Evolutionary conservation across 2,113 vertebrate species (phyloP), one percentile per base, ranked within the genome.

Genomic region (Callospermophilus lateralis): DNA sequence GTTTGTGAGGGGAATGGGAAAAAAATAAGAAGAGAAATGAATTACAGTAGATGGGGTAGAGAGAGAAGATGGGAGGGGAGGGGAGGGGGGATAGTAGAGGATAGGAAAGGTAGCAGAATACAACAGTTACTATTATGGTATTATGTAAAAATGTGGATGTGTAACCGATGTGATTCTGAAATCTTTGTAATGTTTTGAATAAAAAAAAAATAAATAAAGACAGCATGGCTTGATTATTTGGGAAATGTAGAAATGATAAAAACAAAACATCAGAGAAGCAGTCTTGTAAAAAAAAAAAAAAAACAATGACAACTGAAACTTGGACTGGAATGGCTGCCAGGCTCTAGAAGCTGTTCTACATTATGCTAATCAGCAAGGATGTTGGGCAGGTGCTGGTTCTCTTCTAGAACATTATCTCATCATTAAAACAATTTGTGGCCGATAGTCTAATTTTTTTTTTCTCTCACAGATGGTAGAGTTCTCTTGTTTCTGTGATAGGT

Each of bases 261-360:
- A 53, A 53, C 13, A 51, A 51, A 51, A 51, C 48, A 45, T 45
- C 45, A 45, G 45, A 45, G 45, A 45, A 45, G 45, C 45, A 45
- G 45, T 9, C 45, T 39, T 42, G 32, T 20, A 9, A 74, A 76
- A 63, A 48, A 61, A 74, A 68, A 26, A 11, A 5, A 20, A 48
- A 9, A 48, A 51, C 48, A 53, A 53, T 16, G 15, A 53, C 51
- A 84, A 73, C 55, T 37, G 32, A 39, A 74, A 34, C 34, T 48
- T 77, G 45, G 16, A 1, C 9, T 26, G 3, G 9, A 72, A 4
- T 3, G 26, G 22, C 24, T 58, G 15, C 22, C 22, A 0, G 16
- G 1, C 5, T 15, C 9, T 51, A 32, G 42, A 72, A 67, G 76
- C 53, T 73, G 70, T 73, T 72, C 63, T 2, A 11, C 6, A 3